Evolutionary conservation across 1,140 invertebrate genomes (phyloP).

Genomic region (Scaptodrosophila lebanonensis): DNA sequence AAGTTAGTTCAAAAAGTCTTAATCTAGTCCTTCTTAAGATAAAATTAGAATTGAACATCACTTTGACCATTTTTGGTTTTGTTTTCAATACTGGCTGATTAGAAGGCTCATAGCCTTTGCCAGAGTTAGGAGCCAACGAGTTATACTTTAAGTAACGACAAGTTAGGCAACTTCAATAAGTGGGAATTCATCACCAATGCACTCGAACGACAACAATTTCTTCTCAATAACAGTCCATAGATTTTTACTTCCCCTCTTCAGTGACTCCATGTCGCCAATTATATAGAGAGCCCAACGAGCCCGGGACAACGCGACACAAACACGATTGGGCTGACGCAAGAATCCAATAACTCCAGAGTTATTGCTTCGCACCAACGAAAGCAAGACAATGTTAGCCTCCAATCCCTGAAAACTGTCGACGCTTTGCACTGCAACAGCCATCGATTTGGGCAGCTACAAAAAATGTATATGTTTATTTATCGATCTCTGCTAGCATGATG

Average conservation of each 20-base stretch:
- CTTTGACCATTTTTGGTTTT: too few relatives aligned
- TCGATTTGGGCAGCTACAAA: constrained; percentile 69
- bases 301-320: constrained; percentile 90
- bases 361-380: constrained; percentile 90
- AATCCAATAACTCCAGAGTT: constrained; percentile 85
- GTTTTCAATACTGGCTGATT: too few relatives aligned
- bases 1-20: too few relatives aligned
- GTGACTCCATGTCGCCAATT: constrained; percentile 83
- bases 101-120: too few relatives aligned
- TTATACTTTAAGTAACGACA: too few relatives aligned
- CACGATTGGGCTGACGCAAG: constrained; percentile 84
- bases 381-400: constrained; percentile 89
- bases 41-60: too few relatives aligned
- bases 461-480: too few relatives aligned
- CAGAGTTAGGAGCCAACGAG: too few relatives aligned
- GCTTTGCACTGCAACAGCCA: constrained; percentile 81
- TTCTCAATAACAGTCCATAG: constrained; percentile 79
- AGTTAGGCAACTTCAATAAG: not conserved
- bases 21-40: too few relatives aligned
- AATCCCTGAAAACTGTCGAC: constrained; percentile 93
- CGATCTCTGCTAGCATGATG: too few relatives aligned
- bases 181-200: constrained; percentile 51
- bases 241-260: constrained; percentile 77
- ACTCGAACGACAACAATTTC: constrained; percentile 26
- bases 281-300: constrained; percentile 84